Percentiles rank a stretch among this genome's conserved stretches.
Evolutionary conservation across 2,113 vertebrate species (phyloP).

Genomic region (Coracopsis vasa): DNA sequence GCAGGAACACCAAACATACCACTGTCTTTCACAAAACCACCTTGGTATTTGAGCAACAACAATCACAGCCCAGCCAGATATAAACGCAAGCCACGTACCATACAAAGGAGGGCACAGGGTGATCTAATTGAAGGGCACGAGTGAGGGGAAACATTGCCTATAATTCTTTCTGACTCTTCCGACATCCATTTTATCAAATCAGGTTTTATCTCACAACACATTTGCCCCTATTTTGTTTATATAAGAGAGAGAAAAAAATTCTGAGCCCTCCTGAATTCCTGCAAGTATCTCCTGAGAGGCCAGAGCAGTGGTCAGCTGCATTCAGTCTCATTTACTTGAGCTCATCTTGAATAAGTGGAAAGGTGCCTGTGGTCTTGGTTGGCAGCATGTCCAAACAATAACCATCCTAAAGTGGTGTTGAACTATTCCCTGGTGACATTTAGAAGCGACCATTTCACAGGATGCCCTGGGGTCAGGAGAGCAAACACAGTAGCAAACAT

Average conservation of each 20-base stretch:
- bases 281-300: not conserved
- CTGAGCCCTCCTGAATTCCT: not conserved
- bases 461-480: accelerated
- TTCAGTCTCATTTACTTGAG: not conserved
- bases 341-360: not conserved
- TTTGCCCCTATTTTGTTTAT: not conserved
- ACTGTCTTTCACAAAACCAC: not conserved
- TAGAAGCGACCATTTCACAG: accelerated
- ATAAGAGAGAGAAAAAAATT: not conserved
- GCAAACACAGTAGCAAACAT: accelerated
- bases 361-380: not conserved
- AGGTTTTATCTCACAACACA: not conserved
- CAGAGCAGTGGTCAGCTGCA: not conserved
- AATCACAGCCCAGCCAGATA: not conserved
- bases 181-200: not conserved
- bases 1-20: not conserved
- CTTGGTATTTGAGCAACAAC: not conserved
- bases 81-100: not conserved
- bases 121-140: not conserved
- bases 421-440: not conserved
- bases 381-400: accelerated
- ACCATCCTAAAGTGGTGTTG: accelerated
- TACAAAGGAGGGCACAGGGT: not conserved
- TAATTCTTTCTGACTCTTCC: not conserved
- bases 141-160: not conserved